Evolutionary conservation across 2,113 vertebrate genomes (phyloP), one percentile per base, ranked within the genome.

Genomic region (Otolemur garnettii): DNA sequence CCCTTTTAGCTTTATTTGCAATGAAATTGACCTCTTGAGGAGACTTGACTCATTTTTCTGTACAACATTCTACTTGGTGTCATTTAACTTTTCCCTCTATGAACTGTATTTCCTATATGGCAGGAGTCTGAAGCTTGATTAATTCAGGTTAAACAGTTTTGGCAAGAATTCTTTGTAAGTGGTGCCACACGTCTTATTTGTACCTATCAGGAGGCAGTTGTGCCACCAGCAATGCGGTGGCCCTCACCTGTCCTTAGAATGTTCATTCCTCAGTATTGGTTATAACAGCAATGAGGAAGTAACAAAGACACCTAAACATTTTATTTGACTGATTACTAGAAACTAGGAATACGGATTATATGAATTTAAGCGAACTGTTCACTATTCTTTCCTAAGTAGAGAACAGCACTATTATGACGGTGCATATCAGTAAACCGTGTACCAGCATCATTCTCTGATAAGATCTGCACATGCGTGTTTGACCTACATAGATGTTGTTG

Each of bases 341-440:
- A 96, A 86, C 59, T 87, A 79, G 28, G 50, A 96, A 86, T 59
- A 55, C 42, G 79, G 86, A 83, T 86, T 86, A 60, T 81, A 50
- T 91, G 85, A 93, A 75, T 93, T 96, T 94, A 68, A 82, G 69
- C 38, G 59, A 93, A 91, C 42, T 86, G 26, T 82, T 96, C 86
- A 79, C 18, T 82, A 57, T 95, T 91, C 35, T 91, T 80, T 82
- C 17, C 28, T 84, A 93, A 91, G 72, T 88, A 96, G 74, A 96
- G 68, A 94, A 60, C 4, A 79, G 28, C 28, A 87, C 42, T 66
- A 10, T 59, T 91, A 64, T 74, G 79, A 85, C 91, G 83, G 12
- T 55, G 45, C 28, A 74, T 95, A 75, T 93, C 60, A 72, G 53
- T 78, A 94, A 87, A 77, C 88, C 57, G 26, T 55, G 15, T 93